Evolutionary conservation across 2,888 invertebrate genomes (phyloP), one percentile per base, ranked within the genome.

Genomic region (Sinodicranocentrus sp.): DNA sequence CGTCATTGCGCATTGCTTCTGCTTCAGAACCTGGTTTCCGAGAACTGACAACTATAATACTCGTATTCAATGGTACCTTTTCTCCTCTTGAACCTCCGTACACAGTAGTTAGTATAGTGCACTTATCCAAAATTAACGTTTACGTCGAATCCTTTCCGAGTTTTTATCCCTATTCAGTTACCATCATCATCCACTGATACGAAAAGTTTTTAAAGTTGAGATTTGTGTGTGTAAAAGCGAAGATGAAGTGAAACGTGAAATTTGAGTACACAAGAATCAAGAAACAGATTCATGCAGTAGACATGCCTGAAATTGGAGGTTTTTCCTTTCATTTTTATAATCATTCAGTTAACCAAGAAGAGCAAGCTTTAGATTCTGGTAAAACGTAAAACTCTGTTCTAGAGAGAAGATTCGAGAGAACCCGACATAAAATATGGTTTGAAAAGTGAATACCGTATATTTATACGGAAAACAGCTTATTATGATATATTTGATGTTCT

Each of bases 401-500:
- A 6, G 48, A 19, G 17, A 33, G 39, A 76, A 39, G 23, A 10
- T 19, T 10, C 1, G 70, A 21, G 17, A 3, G 39, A 71, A 63
- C 44, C 43, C n/a, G n/a, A 2, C 43, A 44, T 39, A 28, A 63
- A 26, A 21, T 67, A 63, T 39, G 8, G 21, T 44, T 21, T 48
- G 8, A 10, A n/a, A 48, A 13, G 48, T 48, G 33, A 33, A 48
- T 15, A 15, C 48, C 5, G 48, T 48, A 48, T 17, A 15, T 54
- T 13, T 13, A 17, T 54, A 17, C n/a, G 1, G 26, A 33, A 26
- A 23, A 8, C 28, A 33, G 39, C 65, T 65, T 28, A 15, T 76
- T 44, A 63, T 61, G 54, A 65, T 61, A n/a, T n/a, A 48, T 61
- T 79, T 71, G 79, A 71, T 65, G 79, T 72, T 79, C 79, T 65